phyloP scores from a whole-genome alignment of 2,797 vertebrate species.

The Chelidonichthys spinosus region DNA sequence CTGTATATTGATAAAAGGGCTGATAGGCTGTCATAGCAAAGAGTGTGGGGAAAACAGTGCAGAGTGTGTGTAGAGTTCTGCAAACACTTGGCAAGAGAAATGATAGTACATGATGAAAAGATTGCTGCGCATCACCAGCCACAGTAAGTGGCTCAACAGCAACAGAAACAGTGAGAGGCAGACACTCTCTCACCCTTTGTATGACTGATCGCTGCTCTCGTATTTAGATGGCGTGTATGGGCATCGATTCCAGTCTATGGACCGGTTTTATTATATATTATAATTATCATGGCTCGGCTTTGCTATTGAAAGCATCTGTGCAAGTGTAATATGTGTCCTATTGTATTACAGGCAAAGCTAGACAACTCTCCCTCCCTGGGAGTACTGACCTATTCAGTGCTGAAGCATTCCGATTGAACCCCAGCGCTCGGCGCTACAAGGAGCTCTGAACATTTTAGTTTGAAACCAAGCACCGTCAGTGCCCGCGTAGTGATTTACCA shows the following conservation, averaged over 20 bases:
- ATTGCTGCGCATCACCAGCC: conserved; percentile 29
- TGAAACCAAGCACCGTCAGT: conserved; percentile 70
- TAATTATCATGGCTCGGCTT: conserved; percentile 56
- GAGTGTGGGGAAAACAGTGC: conserved; percentile 1
- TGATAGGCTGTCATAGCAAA: background rate
- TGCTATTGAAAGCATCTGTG: conserved; percentile 68
- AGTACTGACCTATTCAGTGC: conserved; percentile 65
- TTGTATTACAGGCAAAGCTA: conserved; percentile 69
- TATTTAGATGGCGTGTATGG: conserved; percentile 45
- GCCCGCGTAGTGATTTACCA: conserved; percentile 59
- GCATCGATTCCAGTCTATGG: conserved; percentile 62
- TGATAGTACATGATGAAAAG: conserved; percentile 39
- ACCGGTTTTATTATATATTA: conserved; percentile 63
- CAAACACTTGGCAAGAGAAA: conserved; percentile 33
- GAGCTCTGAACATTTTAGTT: conserved; percentile 66
- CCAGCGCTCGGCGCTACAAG: conserved; percentile 60
- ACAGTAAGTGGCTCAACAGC: conserved; percentile 32
- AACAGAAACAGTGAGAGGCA: conserved; percentile 18
- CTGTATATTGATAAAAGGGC: background rate
- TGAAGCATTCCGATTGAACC: conserved; percentile 55
- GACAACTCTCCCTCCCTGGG: conserved; percentile 61
- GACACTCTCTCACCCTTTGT: conserved; percentile 25
- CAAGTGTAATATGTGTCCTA: conserved; percentile 72
- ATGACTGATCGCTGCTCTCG: conserved; percentile 46
- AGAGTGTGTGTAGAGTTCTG: conserved; percentile 1